phyloP scores from a whole-genome alignment of 2,888 invertebrate species.

The Oeneis ivallda region DNA sequence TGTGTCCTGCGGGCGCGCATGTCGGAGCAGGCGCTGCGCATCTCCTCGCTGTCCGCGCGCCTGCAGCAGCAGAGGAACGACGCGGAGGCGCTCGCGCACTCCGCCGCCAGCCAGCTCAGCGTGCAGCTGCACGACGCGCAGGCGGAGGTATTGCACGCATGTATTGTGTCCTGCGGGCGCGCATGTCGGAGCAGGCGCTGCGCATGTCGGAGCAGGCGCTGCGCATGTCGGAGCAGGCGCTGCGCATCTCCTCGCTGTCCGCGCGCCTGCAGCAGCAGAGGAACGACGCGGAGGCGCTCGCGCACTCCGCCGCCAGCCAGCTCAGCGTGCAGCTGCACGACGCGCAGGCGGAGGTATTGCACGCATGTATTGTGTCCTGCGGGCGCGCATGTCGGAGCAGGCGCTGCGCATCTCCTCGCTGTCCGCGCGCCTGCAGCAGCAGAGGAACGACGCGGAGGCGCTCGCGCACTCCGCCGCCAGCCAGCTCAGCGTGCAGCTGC shows the following conservation, averaged over 20 bases:
- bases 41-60: constrained; percentile 90
- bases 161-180: neutral
- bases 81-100: constrained; percentile 87
- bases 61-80: constrained; percentile 90
- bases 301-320: constrained; percentile 84
- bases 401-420: constrained; percentile 90
- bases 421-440: constrained; percentile 90
- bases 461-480: constrained; percentile 85
- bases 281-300: constrained; percentile 86
- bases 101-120: constrained; percentile 81
- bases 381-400: constrained; percentile 92
- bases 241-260: constrained; percentile 84
- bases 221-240: no score
- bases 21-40: constrained; percentile 91
- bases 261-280: constrained; percentile 91
- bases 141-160: constrained; percentile 60
- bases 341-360: constrained; percentile 65
- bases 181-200: no score
- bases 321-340: constrained; percentile 77
- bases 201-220: no score
- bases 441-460: constrained; percentile 88
- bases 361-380: constrained; percentile 81
- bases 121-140: constrained; percentile 74
- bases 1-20: no score
- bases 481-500: constrained; percentile 76